Conservation (phyloP, 2,797 vertebrate species). For the Gouania willdenowi region DNA sequence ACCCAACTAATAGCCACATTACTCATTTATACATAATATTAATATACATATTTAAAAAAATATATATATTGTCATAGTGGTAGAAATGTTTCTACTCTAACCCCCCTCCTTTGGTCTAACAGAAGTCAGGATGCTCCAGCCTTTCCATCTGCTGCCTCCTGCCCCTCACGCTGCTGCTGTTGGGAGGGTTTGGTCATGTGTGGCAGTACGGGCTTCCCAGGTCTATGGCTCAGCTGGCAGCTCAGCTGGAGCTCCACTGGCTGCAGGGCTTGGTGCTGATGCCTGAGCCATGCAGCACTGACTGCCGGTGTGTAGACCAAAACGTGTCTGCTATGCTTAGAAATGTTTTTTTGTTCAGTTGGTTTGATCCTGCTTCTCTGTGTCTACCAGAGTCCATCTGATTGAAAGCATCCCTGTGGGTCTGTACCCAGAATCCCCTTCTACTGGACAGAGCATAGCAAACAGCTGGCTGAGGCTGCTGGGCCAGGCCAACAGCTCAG, state of each 20-base stretch:
- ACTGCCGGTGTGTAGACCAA: conserved; percentile 80
- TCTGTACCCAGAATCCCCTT: conserved; percentile 34
- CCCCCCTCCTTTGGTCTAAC: background rate
- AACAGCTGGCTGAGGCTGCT: conserved; percentile 74
- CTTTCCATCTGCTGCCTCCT: conserved; percentile 55
- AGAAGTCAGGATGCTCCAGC: conserved; percentile 38
- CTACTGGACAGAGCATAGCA: conserved; percentile 50
- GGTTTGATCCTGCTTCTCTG: no score
- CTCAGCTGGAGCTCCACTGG: conserved; percentile 70
- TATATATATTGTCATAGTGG: no score
- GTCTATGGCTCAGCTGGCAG: conserved; percentile 60
- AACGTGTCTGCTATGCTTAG: no score
- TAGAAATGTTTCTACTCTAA: background rate
- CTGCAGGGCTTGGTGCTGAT: conserved; percentile 54
- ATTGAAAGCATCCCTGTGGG: conserved; percentile 77
- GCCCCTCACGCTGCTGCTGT: conserved; percentile 59
- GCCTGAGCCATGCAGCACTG: conserved; percentile 55
- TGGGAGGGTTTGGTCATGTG: conserved; percentile 61
- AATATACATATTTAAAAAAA: no score
- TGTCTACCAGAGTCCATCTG: conserved; percentile 71
- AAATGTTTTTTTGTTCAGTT: no score
- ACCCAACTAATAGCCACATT: no score
- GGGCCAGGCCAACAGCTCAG: conserved; percentile 60
- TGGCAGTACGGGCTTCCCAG: conserved; percentile 70
- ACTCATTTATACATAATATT: background rate